Percentiles rank a stretch among this genome's conserved stretches.
phyloP scores from a whole-genome alignment of 53 echinoderm and acorn worm genomes.

The Luidia sarsii region DNA sequence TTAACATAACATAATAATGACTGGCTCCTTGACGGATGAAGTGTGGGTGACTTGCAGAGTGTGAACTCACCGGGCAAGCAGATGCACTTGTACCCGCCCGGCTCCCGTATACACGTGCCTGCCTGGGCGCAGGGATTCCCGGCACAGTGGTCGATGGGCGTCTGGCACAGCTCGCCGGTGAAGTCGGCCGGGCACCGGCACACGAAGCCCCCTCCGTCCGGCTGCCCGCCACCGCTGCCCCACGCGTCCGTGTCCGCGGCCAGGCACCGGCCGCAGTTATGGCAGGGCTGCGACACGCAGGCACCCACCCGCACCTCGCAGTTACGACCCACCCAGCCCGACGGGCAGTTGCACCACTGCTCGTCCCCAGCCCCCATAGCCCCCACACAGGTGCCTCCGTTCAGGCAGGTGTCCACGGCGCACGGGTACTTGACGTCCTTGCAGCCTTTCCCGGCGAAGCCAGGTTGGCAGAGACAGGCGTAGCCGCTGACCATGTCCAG shows the following conservation, averaged over 20 bases:
- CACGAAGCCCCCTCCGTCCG: conserved; percentile 18
- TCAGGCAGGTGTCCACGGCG: conserved; percentile 68
- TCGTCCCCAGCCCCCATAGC: conserved; percentile 55
- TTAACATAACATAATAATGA: not conserved
- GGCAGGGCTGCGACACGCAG: conserved; percentile 75
- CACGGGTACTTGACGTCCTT: conserved; percentile 72
- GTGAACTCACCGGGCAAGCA: conserved; percentile 64
- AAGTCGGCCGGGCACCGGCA: conserved; percentile 73
- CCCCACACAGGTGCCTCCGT: conserved; percentile 73
- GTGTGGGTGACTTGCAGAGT: not conserved
- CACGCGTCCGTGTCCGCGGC: not conserved
- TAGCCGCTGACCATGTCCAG: conserved; percentile 94
- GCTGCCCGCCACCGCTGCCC: not conserved
- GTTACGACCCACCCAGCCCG: conserved; percentile 66
- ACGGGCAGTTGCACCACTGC: conserved; percentile 66
- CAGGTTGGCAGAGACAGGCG: conserved; percentile 82
- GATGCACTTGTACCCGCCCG: conserved; percentile 70
- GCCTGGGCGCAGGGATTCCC: conserved; percentile 66
- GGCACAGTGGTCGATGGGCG: conserved; percentile 63
- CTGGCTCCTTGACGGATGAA: not conserved
- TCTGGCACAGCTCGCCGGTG: conserved; percentile 71
- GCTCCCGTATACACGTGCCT: conserved; percentile 76
- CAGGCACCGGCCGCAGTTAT: conserved; percentile 78
- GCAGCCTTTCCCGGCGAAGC: conserved; percentile 76
- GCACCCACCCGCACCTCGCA: conserved; percentile 65